These are phyloP conservation scores for Beris morrisii DNA, from an alignment of 2,888 invertebrate genomes.

Conservation along the genomic window DNA sequence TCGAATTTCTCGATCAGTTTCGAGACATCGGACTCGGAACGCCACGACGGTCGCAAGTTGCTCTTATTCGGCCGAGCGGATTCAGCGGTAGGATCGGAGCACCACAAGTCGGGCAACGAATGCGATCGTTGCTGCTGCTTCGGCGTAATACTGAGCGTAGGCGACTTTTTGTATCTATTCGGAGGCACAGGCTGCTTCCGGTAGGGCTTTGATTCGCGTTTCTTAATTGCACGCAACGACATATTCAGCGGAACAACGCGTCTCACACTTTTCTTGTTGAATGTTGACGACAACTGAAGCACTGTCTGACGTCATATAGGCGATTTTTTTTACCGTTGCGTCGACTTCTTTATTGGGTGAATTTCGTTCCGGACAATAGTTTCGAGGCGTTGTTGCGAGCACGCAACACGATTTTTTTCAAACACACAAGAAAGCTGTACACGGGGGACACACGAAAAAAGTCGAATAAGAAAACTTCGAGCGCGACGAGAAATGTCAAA, in stretches of 20 bases:
- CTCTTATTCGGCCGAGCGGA: not conserved
- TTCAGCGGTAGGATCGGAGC: not conserved
- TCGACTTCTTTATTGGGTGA: slow-evolving; percentile 18
- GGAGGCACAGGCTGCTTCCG: slow-evolving; percentile 41
- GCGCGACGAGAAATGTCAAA: too few relatives aligned
- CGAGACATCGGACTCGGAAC: slow-evolving; percentile 51
- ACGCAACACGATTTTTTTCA: slow-evolving; percentile 10
- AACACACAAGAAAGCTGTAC: too few relatives aligned
- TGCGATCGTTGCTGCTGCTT: slow-evolving; percentile 42
- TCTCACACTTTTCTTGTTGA: slow-evolving; percentile 6
- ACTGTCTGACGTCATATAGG: slow-evolving; percentile 29
- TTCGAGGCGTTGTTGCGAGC: slow-evolving; percentile 7
- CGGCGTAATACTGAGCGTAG: slow-evolving; percentile 38
- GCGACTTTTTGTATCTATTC: slow-evolving; percentile 45
- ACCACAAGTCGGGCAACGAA: slow-evolving; percentile 32
- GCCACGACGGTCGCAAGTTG: slow-evolving; percentile 41
- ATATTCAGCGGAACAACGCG: slow-evolving; percentile 41
- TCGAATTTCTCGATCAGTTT: slow-evolving; percentile 43
- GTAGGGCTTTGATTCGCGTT: slow-evolving; percentile 48
- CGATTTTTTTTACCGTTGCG: slow-evolving; percentile 9
- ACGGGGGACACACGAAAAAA: too few relatives aligned
- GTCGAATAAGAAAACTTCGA: too few relatives aligned
- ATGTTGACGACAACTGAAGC: slow-evolving; percentile 6
- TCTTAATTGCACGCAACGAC: slow-evolving; percentile 55
- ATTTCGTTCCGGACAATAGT: slow-evolving; percentile 25